Evolutionary conservation across 2,797 vertebrate genomes (phyloP).

Genomic region (Lagodon rhomboides): DNA sequence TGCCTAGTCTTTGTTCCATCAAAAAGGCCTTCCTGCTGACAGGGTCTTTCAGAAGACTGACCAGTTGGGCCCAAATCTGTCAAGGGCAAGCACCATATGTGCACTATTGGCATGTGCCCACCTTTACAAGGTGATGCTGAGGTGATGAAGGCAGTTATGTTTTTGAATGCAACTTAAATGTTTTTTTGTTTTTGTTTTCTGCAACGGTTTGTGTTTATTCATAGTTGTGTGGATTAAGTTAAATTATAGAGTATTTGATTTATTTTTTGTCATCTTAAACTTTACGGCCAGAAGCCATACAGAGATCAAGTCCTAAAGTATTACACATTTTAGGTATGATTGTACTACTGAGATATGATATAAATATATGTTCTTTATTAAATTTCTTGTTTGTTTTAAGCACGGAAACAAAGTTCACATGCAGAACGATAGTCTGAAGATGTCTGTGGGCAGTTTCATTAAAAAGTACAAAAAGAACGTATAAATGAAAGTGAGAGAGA

Average conservation of each 20-base stretch:
- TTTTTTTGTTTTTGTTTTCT: constrained; percentile 30
- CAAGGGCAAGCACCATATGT: constrained; percentile 67
- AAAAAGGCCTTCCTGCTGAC: constrained; percentile 44
- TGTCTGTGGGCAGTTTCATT: neutral
- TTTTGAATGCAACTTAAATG: constrained; percentile 56
- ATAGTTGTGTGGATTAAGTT: constrained; percentile 59
- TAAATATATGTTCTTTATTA: constrained; percentile 39
- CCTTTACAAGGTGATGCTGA: constrained; percentile 59
- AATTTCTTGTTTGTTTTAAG: constrained; percentile 53
- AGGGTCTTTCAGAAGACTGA: constrained; percentile 48
- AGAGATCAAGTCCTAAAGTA: constrained; percentile 61
- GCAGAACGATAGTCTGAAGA: constrained; percentile 29
- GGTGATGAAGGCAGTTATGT: constrained; percentile 36
- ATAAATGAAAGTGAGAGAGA: neutral
- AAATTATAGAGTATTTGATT: constrained; percentile 55
- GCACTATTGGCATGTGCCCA: constrained; percentile 46
- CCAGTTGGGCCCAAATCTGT: constrained; percentile 54
- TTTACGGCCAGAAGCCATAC: constrained; percentile 60
- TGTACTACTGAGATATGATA: constrained; percentile 51
- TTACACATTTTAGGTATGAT: constrained; percentile 45
- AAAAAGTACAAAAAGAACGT: neutral
- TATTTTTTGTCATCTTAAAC: constrained; percentile 48
- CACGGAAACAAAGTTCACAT: constrained; percentile 40
- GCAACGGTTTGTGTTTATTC: constrained; percentile 63
- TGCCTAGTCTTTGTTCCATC: constrained; percentile 55